phyloP scores from a whole-genome alignment of 1,140 invertebrate species.

The Dendrolimus punctatus region DNA sequence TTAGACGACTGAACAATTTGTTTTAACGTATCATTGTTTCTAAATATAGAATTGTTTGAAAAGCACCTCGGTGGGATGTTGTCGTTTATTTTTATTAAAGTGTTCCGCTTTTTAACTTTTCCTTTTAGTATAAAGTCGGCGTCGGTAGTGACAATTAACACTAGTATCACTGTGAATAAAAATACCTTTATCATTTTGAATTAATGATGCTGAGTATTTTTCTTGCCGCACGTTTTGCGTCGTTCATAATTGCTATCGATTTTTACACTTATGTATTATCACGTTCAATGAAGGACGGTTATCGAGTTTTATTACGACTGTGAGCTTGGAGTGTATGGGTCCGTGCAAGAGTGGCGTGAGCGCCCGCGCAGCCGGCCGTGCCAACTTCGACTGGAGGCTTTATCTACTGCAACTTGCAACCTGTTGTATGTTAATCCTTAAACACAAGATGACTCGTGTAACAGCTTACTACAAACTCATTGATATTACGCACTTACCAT shows the following conservation, averaged over 20 bases:
- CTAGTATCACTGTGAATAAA: constrained; percentile 12
- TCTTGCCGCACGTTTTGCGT: too few relatives aligned
- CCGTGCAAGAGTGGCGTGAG: constrained; percentile 16
- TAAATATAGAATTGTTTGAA: constrained; percentile 50
- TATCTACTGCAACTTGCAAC: constrained; percentile 50
- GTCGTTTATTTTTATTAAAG: constrained; percentile 52
- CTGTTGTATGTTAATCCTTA: constrained; percentile 57
- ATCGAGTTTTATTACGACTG: neutral
- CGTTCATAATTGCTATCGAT: neutral
- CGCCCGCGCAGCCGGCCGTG: constrained; percentile 54
- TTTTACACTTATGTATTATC: neutral
- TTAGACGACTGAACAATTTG: constrained; percentile 49
- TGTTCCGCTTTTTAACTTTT: constrained; percentile 57
- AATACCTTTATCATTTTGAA: constrained; percentile 29
- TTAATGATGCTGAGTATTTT: too few relatives aligned
- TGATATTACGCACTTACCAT: too few relatives aligned
- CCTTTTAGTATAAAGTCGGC: constrained; percentile 49
- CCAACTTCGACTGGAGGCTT: constrained; percentile 57
- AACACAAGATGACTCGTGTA: constrained; percentile 23
- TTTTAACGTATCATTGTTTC: constrained; percentile 49
- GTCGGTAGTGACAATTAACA: constrained; percentile 23
- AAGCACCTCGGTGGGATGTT: constrained; percentile 38
- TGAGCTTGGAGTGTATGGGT: constrained; percentile 5
- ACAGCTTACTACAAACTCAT: constrained; percentile 4
- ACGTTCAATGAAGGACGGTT: neutral